A percentile compares a stretch with the other conserved stretches of the same genome.
phyloP scores from a whole-genome alignment of 2,797 vertebrate species.

The Morelia viridis region DNA sequence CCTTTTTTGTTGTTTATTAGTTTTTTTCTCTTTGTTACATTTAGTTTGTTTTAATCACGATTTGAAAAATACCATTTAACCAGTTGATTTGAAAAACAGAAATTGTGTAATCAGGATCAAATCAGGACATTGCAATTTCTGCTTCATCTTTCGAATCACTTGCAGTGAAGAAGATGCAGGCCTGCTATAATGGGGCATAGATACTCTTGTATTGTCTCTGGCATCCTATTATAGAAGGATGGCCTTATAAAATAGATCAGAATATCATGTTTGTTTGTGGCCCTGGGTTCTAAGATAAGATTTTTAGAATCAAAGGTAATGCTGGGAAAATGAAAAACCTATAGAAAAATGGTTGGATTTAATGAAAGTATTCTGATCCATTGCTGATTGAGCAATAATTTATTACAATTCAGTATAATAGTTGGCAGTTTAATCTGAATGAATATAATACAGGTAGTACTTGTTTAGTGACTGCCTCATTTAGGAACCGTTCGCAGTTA shows the following conservation, averaged over 20 bases:
- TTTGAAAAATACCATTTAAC: background rate
- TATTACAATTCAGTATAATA: background rate
- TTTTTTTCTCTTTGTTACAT: background rate
- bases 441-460: background rate
- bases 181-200: background rate
- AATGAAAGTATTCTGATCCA: background rate
- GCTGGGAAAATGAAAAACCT: background rate
- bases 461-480: background rate
- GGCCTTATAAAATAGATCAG: background rate
- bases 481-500: background rate
- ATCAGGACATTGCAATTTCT: background rate
- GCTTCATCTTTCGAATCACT: background rate
- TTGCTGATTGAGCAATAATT: background rate
- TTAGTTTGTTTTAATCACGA: background rate
- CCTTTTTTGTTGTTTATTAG: background rate
- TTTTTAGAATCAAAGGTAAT: slow-evolving; percentile 49
- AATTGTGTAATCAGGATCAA: background rate
- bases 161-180: background rate
- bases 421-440: background rate
- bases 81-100: background rate
- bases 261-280: background rate
- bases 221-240: background rate
- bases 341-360: background rate
- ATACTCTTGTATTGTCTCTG: background rate
- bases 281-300: background rate